Base-by-base conservation (phyloP, 2,113 vertebrate genomes). In the Hippoglossus stenolepis region DNA sequence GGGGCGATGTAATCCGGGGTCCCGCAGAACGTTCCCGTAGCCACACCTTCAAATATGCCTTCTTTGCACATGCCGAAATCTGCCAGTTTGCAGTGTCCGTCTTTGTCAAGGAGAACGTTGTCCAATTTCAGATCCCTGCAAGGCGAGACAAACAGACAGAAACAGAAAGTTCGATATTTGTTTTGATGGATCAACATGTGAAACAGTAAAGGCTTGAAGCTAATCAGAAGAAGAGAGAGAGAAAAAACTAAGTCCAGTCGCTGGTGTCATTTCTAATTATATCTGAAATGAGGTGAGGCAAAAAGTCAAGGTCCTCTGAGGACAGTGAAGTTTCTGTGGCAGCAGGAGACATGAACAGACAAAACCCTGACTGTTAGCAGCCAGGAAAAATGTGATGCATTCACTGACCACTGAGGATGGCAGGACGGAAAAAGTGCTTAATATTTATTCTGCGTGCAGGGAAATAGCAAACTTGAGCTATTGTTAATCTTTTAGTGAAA, bases 21-120 rank as follows among this genome's bases (percentile, higher is more conserved):
- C 77, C 98, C 98, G 38, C 98, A 99, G 93, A 99, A 99, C 0
- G 98, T 99, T 21, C 94, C 96, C 0, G 98, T 99, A 74, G 95
- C 95, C 40, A 91, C 89, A 2, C 96, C 97, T 2, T 97, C 93
- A 0, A 93, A 95, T 74, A 99, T 97, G 24, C 96, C 96, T 85
- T 99, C 98, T 83, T 99, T 99, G 93, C 98, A 99, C 98, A 99
- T 99, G 24, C 98, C 98, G 3, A 99, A 99, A 89, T 99, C 98
- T 2, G 98, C 98, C 91, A 99, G 94, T 77, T 99, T 99, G 92
- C 98, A 99, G 91, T 99, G 98, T 13, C 98, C 98, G 10, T 99
- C 98, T 0, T 96, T 95, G 90, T 99, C 98, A 75, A 99, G 91
- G 3, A 99, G 92, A 38, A 99, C 97, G 0, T 99, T 99, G 92